Conservation (phyloP, 2,888 invertebrate genomes). For the Pecten maximus region DNA sequence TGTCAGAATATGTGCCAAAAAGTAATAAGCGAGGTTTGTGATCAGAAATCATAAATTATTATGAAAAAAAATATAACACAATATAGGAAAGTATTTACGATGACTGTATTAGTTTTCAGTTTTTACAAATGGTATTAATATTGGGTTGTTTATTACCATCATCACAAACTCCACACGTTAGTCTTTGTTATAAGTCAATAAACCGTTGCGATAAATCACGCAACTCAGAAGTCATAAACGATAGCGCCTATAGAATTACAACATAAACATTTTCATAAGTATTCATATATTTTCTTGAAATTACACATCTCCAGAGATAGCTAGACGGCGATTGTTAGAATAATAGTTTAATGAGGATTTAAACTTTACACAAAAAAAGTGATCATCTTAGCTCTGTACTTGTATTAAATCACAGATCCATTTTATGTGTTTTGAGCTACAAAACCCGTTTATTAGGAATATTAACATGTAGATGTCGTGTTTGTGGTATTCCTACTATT, state of each 20-base stretch:
- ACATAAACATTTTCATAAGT: too few species aligned
- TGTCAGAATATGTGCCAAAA: neutral
- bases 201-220: neutral
- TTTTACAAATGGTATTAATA: neutral
- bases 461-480: too few species aligned
- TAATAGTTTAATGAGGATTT: too few species aligned
- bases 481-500: too few species aligned
- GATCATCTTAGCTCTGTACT: too few species aligned
- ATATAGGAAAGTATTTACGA: neutral
- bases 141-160: neutral
- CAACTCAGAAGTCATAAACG: neutral
- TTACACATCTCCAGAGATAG: too few species aligned
- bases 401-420: too few species aligned
- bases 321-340: too few species aligned
- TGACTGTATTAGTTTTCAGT: constrained; percentile 12
- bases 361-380: too few species aligned
- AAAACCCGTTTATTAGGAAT: too few species aligned
- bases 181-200: neutral
- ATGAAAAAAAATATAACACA: neutral
- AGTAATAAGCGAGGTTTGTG: neutral
- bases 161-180: neutral
- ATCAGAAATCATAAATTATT: neutral
- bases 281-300: too few species aligned
- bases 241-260: neutral
- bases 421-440: too few species aligned